Conservation (phyloP, 2,113 vertebrate genomes). For the Hirundichthys speculiger region DNA sequence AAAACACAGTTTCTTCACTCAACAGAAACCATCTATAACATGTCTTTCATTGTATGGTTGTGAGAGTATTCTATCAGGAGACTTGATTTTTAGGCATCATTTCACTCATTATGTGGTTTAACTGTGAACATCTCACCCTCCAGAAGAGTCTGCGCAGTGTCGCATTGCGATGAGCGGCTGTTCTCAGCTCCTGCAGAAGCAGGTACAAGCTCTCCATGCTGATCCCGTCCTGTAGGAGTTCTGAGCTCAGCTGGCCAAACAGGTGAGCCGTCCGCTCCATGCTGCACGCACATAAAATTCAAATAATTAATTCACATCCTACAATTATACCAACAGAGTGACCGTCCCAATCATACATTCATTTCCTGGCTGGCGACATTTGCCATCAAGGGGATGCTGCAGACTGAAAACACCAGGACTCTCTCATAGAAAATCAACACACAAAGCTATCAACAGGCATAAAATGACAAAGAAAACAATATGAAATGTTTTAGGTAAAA, state of each 20-base stretch:
- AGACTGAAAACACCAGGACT: no score
- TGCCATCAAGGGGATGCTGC: neutral
- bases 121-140: constrained; percentile 65
- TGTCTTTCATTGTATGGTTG: no score
- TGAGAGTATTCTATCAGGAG: no score
- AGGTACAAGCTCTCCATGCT: constrained; percentile 69
- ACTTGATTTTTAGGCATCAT: no score
- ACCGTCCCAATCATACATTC: neutral
- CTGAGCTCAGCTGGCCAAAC: constrained; percentile 74
- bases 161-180: constrained; percentile 53
- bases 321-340: neutral
- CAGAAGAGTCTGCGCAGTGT: constrained; percentile 78
- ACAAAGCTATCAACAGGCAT: no score
- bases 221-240: constrained; percentile 72
- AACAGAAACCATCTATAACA: neutral
- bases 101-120: no score
- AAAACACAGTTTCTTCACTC: neutral
- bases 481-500: no score
- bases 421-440: no score
- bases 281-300: constrained; percentile 37
- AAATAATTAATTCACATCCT: neutral
- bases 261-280: constrained; percentile 73
- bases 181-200: constrained; percentile 78
- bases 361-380: neutral
- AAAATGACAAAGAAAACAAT: no score